Conservation (phyloP, 2,888 invertebrate genomes). For the Andrena bucephala region DNA sequence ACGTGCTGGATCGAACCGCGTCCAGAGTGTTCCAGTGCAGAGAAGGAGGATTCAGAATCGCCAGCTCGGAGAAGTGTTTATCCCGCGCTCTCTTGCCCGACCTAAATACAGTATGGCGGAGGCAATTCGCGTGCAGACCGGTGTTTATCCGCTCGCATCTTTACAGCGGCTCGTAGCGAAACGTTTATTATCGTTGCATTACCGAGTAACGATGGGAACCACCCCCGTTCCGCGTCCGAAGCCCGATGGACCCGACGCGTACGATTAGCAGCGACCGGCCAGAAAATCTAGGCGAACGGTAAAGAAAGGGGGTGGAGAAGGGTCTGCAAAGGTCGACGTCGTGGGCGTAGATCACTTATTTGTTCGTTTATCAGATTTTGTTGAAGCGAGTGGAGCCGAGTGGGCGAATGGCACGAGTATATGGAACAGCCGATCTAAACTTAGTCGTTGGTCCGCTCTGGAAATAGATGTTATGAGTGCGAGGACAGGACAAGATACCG, state of each 20-base stretch:
- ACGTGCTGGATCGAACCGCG: too few relatives aligned
- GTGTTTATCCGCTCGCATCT: conserved; percentile 19
- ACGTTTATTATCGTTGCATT: conserved; percentile 35
- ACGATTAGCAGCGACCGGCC: too few relatives aligned
- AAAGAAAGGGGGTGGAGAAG: too few relatives aligned
- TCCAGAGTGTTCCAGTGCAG: not conserved
- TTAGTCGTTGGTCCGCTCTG: conserved; percentile 84
- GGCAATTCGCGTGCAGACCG: conserved; percentile 4
- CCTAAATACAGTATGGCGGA: conserved; percentile 41
- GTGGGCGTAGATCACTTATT: conserved; percentile 63
- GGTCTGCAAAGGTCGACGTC: conserved; percentile 7
- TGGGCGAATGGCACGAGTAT: conserved; percentile 82
- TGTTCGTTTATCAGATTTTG: conserved; percentile 78
- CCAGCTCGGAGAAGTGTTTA: conserved; percentile 18
- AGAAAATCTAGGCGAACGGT: not conserved
- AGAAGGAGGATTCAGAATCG: not conserved
- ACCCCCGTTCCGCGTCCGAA: not conserved
- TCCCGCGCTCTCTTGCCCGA: conserved; percentile 24
- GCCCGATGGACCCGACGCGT: not conserved
- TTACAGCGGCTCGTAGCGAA: not conserved
- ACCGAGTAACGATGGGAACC: not conserved
- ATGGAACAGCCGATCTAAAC: conserved; percentile 84
- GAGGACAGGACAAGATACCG: conserved; percentile 84
- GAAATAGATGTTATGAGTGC: conserved; percentile 85
- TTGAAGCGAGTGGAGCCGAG: conserved; percentile 74